Conservation (phyloP, 2,888 invertebrate species). For the Hypomecis atomaria region DNA sequence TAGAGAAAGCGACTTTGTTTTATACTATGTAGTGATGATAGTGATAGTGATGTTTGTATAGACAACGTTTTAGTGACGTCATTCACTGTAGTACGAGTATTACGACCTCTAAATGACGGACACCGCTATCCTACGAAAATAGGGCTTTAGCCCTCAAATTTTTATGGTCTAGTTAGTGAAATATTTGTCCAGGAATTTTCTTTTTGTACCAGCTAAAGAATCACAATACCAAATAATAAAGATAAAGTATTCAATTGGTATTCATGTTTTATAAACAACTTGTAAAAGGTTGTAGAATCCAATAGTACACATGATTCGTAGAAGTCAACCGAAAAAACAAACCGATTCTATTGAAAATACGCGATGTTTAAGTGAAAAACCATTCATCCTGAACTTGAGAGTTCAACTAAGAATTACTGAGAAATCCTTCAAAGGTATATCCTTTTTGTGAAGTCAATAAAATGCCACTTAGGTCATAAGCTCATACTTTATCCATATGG, state of each 20-base stretch:
- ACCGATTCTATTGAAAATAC: slow-evolving; percentile 5
- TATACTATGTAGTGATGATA: no score
- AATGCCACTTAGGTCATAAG: background rate
- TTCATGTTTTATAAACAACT: slow-evolving; percentile 8
- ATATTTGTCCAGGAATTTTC: no score
- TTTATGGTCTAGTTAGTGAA: no score
- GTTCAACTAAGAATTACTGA: background rate
- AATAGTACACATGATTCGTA: background rate
- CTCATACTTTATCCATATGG: background rate
- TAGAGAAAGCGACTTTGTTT: no score
- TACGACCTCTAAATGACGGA: no score
- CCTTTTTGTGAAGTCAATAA: background rate
- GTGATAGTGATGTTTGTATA: no score
- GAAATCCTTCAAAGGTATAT: background rate
- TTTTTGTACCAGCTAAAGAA: no score
- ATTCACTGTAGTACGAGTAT: no score
- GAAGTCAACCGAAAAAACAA: slow-evolving; percentile 12
- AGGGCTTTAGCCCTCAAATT: no score
- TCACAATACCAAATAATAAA: background rate
- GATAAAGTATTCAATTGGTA: slow-evolving; percentile 1
- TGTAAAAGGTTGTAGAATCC: background rate
- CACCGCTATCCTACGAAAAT: no score
- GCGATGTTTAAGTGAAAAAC: slow-evolving; percentile 2
- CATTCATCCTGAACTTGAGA: slow-evolving; percentile 2
- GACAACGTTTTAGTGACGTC: no score